Conservation (phyloP, 2,888 invertebrate species). For the Cephus sareptanus region DNA sequence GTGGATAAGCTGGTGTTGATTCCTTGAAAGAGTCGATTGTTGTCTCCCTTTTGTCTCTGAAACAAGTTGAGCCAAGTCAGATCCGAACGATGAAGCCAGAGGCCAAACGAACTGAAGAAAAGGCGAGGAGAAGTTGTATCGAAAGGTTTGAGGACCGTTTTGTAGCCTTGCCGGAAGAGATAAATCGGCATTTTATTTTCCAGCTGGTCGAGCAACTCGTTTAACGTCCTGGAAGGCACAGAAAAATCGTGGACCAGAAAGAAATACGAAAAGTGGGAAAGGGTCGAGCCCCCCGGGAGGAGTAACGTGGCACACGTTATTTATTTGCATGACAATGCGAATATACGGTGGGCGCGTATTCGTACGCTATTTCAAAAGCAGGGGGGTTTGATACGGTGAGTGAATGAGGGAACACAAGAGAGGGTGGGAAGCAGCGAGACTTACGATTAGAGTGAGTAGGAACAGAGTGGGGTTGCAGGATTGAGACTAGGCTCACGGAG, state of each 20-base stretch:
- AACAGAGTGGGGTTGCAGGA: background rate
- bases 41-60: background rate
- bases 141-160: background rate
- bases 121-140: background rate
- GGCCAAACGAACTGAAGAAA: background rate
- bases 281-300: background rate
- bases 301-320: background rate
- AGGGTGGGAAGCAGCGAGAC: background rate
- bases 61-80: background rate
- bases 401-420: background rate
- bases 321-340: background rate
- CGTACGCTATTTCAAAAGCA: background rate
- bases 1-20: background rate
- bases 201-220: background rate
- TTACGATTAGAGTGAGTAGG: background rate
- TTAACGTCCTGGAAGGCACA: background rate
- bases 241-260: background rate
- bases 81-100: background rate
- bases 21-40: background rate
- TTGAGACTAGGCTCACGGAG: background rate
- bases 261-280: background rate
- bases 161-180: background rate
- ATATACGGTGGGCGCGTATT: background rate
- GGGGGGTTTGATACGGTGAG: background rate
- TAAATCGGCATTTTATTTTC: background rate